These are phyloP conservation scores for Anabacerthia variegaticeps DNA, from an alignment of 2,797 vertebrate genomes.

Conservation along the genomic window DNA sequence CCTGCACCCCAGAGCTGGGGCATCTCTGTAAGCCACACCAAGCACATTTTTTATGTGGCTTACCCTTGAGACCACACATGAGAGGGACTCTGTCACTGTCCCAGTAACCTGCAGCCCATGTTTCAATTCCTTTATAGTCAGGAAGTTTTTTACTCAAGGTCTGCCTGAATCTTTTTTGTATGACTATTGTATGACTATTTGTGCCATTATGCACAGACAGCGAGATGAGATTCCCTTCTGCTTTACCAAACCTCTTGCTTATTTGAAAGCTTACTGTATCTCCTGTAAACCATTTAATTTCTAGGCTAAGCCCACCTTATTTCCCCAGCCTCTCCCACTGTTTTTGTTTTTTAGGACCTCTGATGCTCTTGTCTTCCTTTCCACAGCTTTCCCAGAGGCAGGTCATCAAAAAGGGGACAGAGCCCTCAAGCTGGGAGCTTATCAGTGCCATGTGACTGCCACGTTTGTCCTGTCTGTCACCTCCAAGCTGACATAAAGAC, in stretches of 20 bases:
- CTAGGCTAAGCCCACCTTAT: background rate
- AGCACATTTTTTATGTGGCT: background rate
- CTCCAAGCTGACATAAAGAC: background rate
- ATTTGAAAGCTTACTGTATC: background rate
- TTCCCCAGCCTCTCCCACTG: background rate
- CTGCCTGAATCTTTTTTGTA: background rate
- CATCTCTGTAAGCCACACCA: background rate
- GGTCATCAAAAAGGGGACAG: background rate
- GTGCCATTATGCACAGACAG: background rate
- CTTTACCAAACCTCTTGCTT: background rate
- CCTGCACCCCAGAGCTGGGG: background rate
- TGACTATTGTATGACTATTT: background rate
- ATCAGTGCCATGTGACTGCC: background rate
- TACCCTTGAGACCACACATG: background rate
- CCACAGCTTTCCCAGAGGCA: slow-evolving; percentile 5
- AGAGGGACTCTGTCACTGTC: background rate
- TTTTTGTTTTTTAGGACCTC: background rate
- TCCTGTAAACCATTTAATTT: background rate
- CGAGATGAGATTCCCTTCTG: background rate
- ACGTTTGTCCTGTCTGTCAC: background rate
- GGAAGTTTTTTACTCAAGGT: background rate
- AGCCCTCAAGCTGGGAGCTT: slow-evolving; percentile 10
- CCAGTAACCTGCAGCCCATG: background rate
- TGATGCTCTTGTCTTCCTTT: background rate
- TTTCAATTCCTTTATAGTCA: background rate